phyloP scores from a whole-genome alignment of 2,797 vertebrate genomes.

The Ptychobarbus kaznakovi region DNA sequence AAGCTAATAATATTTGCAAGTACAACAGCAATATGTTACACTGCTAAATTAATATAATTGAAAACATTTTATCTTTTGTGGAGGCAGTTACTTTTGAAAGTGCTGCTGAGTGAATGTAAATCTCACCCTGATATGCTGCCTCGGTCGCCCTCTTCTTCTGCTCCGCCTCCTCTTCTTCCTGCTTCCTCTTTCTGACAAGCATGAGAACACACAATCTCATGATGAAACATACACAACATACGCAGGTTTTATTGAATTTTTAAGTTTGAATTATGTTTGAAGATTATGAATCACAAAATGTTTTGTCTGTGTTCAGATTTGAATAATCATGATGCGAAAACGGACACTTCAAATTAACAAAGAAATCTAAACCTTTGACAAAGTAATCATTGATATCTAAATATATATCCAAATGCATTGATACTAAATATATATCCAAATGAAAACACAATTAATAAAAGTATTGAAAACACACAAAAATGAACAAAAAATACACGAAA shows the following conservation, averaged over 20 bases:
- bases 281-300: background rate
- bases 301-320: background rate
- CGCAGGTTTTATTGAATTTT: background rate
- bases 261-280: background rate
- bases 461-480: background rate
- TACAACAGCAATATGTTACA: slow-evolving; percentile 12
- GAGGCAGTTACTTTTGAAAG: background rate
- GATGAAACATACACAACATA: background rate
- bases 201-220: slow-evolving; percentile 24
- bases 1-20: background rate
- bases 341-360: background rate
- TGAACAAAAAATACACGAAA: too few relatives aligned
- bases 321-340: background rate
- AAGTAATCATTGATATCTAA: background rate
- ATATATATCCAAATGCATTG: background rate
- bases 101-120: background rate
- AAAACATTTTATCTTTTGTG: background rate
- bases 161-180: slow-evolving; percentile 95
- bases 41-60: background rate
- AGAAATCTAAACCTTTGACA: background rate
- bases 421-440: background rate
- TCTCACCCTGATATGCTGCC: slow-evolving; percentile 90
- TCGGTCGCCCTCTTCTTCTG: slow-evolving; percentile 95
- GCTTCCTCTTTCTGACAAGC: slow-evolving; percentile 89
- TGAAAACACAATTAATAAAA: too few relatives aligned